Conservation (phyloP, 2,888 invertebrate species). For the Rhagonycha lutea region DNA sequence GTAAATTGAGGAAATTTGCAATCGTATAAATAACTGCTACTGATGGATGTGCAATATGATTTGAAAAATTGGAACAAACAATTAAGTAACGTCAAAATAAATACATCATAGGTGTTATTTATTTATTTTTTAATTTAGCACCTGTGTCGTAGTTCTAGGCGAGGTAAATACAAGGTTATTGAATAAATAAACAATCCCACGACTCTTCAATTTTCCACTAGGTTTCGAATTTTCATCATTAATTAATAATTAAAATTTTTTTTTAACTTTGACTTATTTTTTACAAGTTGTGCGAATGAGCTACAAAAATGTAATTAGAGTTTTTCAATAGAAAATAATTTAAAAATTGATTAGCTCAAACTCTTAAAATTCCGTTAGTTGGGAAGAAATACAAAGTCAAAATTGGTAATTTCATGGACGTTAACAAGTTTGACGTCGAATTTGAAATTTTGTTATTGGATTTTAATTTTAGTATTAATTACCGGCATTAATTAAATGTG, state of each 20-base stretch:
- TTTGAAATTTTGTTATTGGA: neutral
- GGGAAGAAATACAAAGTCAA: neutral
- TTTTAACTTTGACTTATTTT: too few species aligned
- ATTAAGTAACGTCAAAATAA: neutral
- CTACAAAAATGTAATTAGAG: neutral
- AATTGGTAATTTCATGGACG: neutral
- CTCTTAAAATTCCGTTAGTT: neutral
- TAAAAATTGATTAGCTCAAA: neutral
- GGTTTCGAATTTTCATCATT: neutral
- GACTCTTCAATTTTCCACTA: slow-evolving; percentile 33
- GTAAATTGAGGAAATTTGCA: neutral
- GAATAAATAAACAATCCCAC: slow-evolving; percentile 45
- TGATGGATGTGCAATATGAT: neutral
- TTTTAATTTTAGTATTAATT: neutral
- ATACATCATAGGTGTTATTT: slow-evolving; percentile 8
- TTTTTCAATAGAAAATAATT: neutral
- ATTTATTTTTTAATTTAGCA: slow-evolving; percentile 43
- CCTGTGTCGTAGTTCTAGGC: slow-evolving; percentile 41
- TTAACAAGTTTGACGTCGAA: neutral
- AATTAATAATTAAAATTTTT: neutral
- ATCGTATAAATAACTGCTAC: neutral
- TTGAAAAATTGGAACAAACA: neutral
- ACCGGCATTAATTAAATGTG: neutral
- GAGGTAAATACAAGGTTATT: slow-evolving; percentile 41
- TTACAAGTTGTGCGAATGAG: too few species aligned